phyloP scores from a whole-genome alignment of 2,113 vertebrate genomes.

The Rhinolophus ferrumequinum region DNA sequence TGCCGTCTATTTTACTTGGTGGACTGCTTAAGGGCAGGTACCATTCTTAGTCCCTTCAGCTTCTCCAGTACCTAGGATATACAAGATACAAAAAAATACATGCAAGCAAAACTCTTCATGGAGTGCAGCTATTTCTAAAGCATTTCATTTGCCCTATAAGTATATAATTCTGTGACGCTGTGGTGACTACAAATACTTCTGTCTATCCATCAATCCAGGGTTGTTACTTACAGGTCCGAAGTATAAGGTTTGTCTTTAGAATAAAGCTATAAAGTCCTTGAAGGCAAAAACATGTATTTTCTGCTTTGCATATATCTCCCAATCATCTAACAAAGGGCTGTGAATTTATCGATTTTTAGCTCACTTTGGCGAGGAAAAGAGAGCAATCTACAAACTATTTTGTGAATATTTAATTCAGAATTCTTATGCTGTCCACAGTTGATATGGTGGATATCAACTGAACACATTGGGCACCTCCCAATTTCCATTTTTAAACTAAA shows the following conservation, averaged over 20 bases:
- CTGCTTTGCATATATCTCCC: background rate
- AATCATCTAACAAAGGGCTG: background rate
- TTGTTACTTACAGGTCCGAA: background rate
- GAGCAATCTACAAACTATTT: background rate
- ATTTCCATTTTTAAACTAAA: conserved; percentile 51
- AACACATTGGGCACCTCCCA: background rate
- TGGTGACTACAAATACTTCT: background rate
- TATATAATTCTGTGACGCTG: conserved; percentile 2
- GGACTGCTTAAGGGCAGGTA: background rate
- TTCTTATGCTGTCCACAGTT: conserved; percentile 1
- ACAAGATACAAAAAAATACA: background rate
- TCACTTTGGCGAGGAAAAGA: background rate
- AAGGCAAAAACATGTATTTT: background rate
- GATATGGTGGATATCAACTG: background rate
- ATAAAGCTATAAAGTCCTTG: background rate
- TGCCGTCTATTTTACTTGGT: background rate
- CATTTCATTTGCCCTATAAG: conserved; percentile 44
- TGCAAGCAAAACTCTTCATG: background rate
- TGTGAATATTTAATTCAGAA: conserved; percentile 46
- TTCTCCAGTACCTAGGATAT: conserved; percentile 14
- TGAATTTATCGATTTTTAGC: background rate
- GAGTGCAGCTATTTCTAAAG: conserved; percentile 54
- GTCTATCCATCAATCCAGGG: background rate
- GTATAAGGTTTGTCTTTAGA: background rate
- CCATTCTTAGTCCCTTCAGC: background rate